Evolutionary conservation across 2,113 vertebrate genomes (phyloP).

Genomic region (Bubo scandiacus): DNA sequence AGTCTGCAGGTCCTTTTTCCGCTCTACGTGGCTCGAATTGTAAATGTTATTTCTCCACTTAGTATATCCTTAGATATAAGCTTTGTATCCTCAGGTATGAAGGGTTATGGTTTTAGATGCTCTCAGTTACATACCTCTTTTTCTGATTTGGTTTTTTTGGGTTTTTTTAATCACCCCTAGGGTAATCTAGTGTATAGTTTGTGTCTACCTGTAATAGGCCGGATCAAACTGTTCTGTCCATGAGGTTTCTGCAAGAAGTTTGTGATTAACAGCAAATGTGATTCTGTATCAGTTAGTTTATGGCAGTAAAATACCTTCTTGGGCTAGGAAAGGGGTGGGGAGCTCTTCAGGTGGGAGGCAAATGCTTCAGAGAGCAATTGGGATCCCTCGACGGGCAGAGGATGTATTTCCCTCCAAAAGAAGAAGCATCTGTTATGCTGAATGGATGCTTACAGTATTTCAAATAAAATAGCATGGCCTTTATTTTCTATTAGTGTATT

Average conservation of each 20-base stretch:
- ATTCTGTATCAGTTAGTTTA: fast-evolving
- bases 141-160: background rate
- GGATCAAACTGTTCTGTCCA: background rate
- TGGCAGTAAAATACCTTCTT: background rate
- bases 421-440: background rate
- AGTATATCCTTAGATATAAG: too few species aligned
- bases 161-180: background rate
- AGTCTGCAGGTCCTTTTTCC: too few species aligned
- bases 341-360: too few species aligned
- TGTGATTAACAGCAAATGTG: background rate
- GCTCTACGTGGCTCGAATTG: too few species aligned
- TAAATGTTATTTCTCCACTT: fast-evolving
- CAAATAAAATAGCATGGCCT: background rate
- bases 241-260: background rate
- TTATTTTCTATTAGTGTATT: background rate
- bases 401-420: fast-evolving
- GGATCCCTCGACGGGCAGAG: background rate
- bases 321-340: background rate
- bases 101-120: background rate
- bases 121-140: fast-evolving
- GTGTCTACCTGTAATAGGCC: fast-evolving
- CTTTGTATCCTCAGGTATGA: too few species aligned
- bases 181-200: too few species aligned
- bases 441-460: background rate
- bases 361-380: fast-evolving